phyloP scores from a whole-genome alignment of 2,113 vertebrate species.

The Leucosticte australis region DNA sequence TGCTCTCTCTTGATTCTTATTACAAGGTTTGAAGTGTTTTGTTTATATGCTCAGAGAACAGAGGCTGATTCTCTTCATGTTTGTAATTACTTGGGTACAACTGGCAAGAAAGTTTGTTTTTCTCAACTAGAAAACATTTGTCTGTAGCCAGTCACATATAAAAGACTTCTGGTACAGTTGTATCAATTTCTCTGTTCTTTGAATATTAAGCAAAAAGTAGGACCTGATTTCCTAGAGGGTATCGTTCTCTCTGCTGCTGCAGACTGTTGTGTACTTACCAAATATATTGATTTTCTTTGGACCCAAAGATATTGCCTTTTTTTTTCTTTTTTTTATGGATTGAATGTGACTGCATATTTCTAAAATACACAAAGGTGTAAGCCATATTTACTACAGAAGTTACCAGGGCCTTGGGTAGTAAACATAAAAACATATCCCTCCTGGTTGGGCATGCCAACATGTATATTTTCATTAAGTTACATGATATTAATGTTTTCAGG shows the following conservation, averaged over 20 bases:
- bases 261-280: not conserved
- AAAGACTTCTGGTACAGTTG: not conserved
- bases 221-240: not conserved
- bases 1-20: not conserved
- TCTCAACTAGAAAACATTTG: slow-evolving; percentile 16
- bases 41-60: slow-evolving; percentile 30
- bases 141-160: not conserved
- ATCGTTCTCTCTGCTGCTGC: not conserved
- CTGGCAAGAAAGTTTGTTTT: not conserved
- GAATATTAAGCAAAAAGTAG: slow-evolving; percentile 29
- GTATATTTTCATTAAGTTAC: slow-evolving; percentile 63
- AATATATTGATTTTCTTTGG: slow-evolving; percentile 51
- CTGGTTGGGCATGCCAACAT: slow-evolving; percentile 42
- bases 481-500: slow-evolving; percentile 55
- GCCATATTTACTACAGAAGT: slow-evolving; percentile 60
- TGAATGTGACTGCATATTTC: slow-evolving; percentile 53
- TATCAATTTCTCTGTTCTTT: slow-evolving; percentile 49
- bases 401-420: slow-evolving; percentile 57
- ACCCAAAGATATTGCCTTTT: slow-evolving; percentile 31
- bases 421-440: slow-evolving; percentile 50
- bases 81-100: slow-evolving; percentile 15
- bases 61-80: slow-evolving; percentile 29
- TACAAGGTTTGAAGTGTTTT: slow-evolving; percentile 17
- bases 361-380: slow-evolving; percentile 52
- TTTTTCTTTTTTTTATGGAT: slow-evolving; percentile 21